Evolutionary conservation across 2,113 vertebrate species (phyloP).

Genomic region (Enhydra lutris): DNA sequence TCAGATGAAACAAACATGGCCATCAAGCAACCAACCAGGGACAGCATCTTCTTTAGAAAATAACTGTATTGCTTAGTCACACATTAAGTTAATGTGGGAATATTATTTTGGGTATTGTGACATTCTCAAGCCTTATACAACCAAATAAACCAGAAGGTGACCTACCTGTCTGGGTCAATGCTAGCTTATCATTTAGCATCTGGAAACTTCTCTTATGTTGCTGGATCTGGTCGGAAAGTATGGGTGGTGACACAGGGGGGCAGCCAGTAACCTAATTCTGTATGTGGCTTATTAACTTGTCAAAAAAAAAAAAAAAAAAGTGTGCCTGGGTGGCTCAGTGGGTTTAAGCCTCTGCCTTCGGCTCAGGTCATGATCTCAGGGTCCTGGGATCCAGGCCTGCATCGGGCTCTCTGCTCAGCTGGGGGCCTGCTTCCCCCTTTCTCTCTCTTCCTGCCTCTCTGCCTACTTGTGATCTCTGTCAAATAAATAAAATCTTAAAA

Average conservation of each 20-base stretch:
- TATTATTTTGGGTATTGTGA: neutral
- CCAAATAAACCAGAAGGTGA: neutral
- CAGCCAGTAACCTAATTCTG: neutral
- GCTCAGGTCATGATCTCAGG: too few species aligned
- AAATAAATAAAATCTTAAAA: too few species aligned
- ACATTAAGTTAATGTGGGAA: neutral
- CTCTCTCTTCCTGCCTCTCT: too few species aligned
- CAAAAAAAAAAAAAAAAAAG: neutral
- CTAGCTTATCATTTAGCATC: neutral
- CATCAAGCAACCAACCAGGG: neutral
- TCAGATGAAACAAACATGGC: neutral
- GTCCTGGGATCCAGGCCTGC: too few species aligned
- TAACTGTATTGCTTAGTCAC: neutral
- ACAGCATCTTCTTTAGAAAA: neutral
- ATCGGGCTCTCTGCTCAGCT: too few species aligned
- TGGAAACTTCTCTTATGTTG: neutral
- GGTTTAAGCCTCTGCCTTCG: too few species aligned
- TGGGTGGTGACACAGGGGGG: neutral
- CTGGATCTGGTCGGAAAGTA: neutral
- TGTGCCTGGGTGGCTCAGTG: too few species aligned
- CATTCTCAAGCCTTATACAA: neutral
- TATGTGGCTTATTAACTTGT: neutral
- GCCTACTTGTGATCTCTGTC: too few species aligned
- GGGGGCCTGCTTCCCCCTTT: too few species aligned
- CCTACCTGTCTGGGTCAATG: neutral